Evolutionary conservation across 2,797 vertebrate genomes (phyloP), one percentile per base, ranked within the genome.

Genomic region (Sebastes trivittatus): DNA sequence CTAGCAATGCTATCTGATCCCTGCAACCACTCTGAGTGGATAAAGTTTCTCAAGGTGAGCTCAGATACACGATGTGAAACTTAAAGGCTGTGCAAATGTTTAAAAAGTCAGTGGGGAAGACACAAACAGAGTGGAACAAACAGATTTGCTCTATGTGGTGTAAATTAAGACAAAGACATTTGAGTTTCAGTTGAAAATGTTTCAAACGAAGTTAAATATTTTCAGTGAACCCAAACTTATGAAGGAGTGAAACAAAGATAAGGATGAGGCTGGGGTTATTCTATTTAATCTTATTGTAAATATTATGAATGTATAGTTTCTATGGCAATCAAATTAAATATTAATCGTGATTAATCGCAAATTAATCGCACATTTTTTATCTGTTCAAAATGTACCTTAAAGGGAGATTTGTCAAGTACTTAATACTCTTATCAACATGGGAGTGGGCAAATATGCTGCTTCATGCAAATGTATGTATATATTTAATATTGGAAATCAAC

Each of bases 361-460:
- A 38, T 38, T 1, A 14, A 14, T 38, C 0, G 0, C 13, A 14
- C 38, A 42, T 42, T 0, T 42, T 42, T 14, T 2, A 14, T 14
- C 2, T 42, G 38, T 42, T 42, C 13, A 38, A 38, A 38, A 38
- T 14, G 5, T 6, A 42, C 38, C 11, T 42, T 42, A 13, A 42
- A 42, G 38, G 38, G 38, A 42, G 1, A 42, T 42, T 42, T 42
- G 38, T 42, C 38, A 42, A 42, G 38, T 2, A 42, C 0, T 14
- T 42, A 38, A 38, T 42, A 5, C 38, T 42, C 38, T 42, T 42
- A 0, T 42, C 13, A 42, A 42, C 0, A 42, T 42, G 38, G 11
- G 11, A 42, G 38, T 13, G 10, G 13, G 5, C 13, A 42, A 14
- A 38, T 42, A 0, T 42, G 38, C 38, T 42, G 1, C 38, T 13